Evolutionary conservation across 2,797 vertebrate genomes (phyloP), one percentile per base, ranked within the genome.

Genomic region (Sebastes matsubarae): DNA sequence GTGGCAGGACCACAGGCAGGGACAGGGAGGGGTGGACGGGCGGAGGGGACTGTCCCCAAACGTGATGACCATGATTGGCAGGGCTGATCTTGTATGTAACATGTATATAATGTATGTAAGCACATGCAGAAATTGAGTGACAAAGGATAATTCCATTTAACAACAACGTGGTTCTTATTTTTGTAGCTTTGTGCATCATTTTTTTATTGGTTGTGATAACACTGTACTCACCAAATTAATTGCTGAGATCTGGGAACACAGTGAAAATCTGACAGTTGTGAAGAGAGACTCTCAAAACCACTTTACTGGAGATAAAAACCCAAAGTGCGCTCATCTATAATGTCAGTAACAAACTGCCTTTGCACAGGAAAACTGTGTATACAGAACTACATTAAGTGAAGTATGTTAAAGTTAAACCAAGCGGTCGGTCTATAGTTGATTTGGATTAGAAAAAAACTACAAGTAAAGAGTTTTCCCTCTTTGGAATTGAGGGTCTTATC

Each of bases 1-100:
- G 95, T 96, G 96, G 96, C 96, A 96, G 96, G 95, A 96, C 95
- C 85, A 86, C 95, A 96, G 94, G 93, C 95, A 93, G 69, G 77
- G 81, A 81, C 30, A 82, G 64, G 80, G 72, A 79, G 79, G 69
- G 84, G 69, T 32, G 76, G 81, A 78, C 7, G 50, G 58, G 32
- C 36, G 61, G 78, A 27, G 67, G 46, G 46, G 85, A 78, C 79
- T 67, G 88, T 93, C 91, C 90, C 89, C 79, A 91, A 91, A 87
- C 52, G 38, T 74, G 88, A 90, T 69, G 77, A 50, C 65, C 72
- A 20, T 34, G 63, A 77, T 25, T 89, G 84, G 57, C 72, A 84
- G 68, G 66, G 63, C 27, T 30, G 66, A 27, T 29, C 12, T 58
- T 54, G 55, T 52, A 55, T 6, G 55, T 38, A 60, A 5, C 12